phyloP scores from a whole-genome alignment of 1,140 invertebrate species.

The Eriocheir sinensis region DNA sequence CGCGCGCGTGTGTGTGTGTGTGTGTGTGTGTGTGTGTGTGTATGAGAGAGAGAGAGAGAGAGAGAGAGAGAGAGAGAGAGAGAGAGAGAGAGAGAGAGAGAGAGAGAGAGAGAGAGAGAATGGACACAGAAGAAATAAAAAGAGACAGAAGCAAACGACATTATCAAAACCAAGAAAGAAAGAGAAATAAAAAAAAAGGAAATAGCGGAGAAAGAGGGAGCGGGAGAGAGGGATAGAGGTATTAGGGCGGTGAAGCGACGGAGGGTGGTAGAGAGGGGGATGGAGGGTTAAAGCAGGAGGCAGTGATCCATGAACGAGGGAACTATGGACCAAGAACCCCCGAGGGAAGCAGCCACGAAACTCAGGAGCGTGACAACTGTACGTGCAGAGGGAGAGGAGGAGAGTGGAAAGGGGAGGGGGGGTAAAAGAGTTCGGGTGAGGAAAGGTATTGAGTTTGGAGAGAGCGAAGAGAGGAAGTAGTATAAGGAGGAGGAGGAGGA shows the following conservation, averaged over 20 bases:
- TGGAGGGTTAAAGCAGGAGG: not conserved
- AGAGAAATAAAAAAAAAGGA: not conserved
- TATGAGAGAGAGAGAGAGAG: not conserved
- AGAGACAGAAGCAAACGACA: not conserved
- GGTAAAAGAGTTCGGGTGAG: no score
- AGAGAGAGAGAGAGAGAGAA: not conserved
- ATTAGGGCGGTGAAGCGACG: no score
- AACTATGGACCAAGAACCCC: not conserved
- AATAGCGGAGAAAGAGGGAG: not conserved
- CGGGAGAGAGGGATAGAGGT: slow-evolving; percentile 33
- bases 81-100: not conserved
- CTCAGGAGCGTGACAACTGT: not conserved
- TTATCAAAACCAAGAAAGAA: not conserved
- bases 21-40: no score
- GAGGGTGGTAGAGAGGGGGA: not conserved
- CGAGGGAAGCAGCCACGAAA: not conserved
- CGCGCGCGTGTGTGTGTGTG: not conserved
- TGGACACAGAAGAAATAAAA: not conserved
- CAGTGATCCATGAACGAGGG: not conserved
- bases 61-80: not conserved
- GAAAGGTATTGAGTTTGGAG: no score
- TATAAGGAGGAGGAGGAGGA: not conserved
- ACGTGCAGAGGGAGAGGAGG: not conserved
- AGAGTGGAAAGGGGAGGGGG: not conserved
- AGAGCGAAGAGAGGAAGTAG: not conserved